These are phyloP conservation scores for Platyscapa corneri DNA, from an alignment of 1,140 invertebrate species.

Conservation along the genomic window DNA sequence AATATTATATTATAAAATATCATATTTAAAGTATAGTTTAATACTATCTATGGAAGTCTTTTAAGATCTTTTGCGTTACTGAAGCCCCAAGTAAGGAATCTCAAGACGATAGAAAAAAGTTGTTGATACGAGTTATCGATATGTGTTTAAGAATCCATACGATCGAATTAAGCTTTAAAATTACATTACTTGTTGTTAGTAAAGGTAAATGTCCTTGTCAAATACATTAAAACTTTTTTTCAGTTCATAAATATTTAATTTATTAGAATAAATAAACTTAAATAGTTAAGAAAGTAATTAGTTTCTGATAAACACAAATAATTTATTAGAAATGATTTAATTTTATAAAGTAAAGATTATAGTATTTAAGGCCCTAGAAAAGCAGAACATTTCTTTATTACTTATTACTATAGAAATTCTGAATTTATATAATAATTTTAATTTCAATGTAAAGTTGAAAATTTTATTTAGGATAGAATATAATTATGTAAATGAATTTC, in stretches of 20 bases:
- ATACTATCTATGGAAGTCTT: slow-evolving; percentile 19
- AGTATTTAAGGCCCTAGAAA: too few relatives aligned
- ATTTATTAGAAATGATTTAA: too few relatives aligned
- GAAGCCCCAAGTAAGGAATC: not conserved
- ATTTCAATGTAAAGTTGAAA: too few relatives aligned
- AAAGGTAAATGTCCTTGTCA: not conserved
- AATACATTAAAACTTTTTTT: not conserved
- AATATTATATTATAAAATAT: not conserved
- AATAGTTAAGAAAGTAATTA: too few relatives aligned
- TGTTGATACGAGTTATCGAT: slow-evolving; percentile 30
- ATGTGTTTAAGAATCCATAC: slow-evolving; percentile 15
- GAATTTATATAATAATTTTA: too few relatives aligned
- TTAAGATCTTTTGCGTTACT: not conserved
- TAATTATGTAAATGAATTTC: too few relatives aligned
- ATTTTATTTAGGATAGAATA: too few relatives aligned
- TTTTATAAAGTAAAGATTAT: too few relatives aligned
- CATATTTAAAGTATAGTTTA: not conserved
- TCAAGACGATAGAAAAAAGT: slow-evolving; percentile 16
- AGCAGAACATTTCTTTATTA: too few relatives aligned
- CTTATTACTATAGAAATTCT: too few relatives aligned
- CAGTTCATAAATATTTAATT: not conserved
- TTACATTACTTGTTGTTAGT: not conserved
- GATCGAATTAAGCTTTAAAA: not conserved
- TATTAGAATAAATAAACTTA: not conserved
- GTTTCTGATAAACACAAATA: too few relatives aligned